Percentiles rank a stretch among this genome's conserved stretches.
These are phyloP conservation scores for Daboia siamensis DNA, from an alignment of 2,113 vertebrate species.

Conservation along the genomic window DNA sequence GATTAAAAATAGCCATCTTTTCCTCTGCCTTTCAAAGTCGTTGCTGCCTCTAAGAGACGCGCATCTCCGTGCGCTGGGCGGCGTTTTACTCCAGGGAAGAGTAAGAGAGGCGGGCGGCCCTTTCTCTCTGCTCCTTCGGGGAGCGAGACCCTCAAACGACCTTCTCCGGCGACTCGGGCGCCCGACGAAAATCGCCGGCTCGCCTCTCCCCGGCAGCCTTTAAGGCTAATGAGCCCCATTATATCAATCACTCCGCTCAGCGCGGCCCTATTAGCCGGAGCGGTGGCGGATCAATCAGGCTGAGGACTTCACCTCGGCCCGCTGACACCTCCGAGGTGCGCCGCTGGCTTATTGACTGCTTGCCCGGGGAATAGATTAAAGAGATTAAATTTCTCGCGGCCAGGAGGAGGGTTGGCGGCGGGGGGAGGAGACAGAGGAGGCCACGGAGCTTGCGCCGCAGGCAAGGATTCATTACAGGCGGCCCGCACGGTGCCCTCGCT, in stretches of 20 bases:
- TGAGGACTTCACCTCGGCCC: constrained; percentile 60
- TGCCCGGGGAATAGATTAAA: constrained; percentile 65
- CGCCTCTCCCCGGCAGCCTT: accelerated
- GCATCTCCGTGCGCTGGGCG: not conserved
- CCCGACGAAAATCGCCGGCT: accelerated
- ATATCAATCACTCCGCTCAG: constrained; percentile 23
- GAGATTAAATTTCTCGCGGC: constrained; percentile 62
- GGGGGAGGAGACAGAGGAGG: constrained; percentile 36
- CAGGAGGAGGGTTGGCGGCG: not conserved
- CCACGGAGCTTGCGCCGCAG: not conserved
- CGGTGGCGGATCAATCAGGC: constrained; percentile 58
- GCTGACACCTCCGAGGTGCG: constrained; percentile 49
- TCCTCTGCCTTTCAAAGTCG: not conserved
- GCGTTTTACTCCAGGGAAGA: not conserved
- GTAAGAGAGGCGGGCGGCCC: not conserved
- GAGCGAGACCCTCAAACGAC: constrained; percentile 8
- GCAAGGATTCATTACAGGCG: not conserved
- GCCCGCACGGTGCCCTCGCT: not conserved
- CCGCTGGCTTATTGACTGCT: constrained; percentile 65
- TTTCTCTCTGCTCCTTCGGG: not conserved
- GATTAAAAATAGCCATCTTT: not conserved
- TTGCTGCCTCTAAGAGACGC: not conserved
- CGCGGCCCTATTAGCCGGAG: constrained; percentile 1
- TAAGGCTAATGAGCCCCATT: not conserved
- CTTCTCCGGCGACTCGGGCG: not conserved